Base-by-base conservation (phyloP, 2,797 vertebrate species). In the Diplodus puntazzo region DNA sequence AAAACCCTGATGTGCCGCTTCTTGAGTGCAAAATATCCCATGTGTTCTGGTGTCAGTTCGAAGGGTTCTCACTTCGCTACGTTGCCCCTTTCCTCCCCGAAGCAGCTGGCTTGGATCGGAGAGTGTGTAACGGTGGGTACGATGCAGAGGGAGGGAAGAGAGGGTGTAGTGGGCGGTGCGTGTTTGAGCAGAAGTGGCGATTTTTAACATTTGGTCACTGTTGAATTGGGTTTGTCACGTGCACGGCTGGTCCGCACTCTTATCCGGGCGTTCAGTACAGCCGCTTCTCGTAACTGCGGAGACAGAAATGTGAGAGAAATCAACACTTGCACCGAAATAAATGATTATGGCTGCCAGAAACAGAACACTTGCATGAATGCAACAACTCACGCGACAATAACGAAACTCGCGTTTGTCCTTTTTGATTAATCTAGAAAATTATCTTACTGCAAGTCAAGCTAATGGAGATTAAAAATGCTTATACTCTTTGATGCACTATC, bases 221-320 rank as follows among this genome's bases (percentile, higher is more conserved):
- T 88, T 43, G 79, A 85, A 73, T 86, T 64, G 59, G 90, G 80
- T 21, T 60, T 64, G 59, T 79, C 75, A 77, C 78, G 89, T 72
- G 84, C 89, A 64, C 79, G 77, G 80, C 83, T 55, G 63, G 81
- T 80, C 63, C 70, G 75, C 69, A 75, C 72, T 70, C 86, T 74
- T 10, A 4, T 70, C 53, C 1, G 1, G 13, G 4, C 79, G 81
- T 60, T 97, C 95, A 98, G 95, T 97, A 98, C 79, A 98, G 96
- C 85, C 97, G 96, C 93, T 98, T 98, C 95, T 98, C 97, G 69
- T 95, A 98, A 92, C 97, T 98, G 92, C 65, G 54, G 81, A 87
- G 42, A 80, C 49, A 81, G 17, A 73, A 13, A 73, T 6, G 52
- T 1, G 0, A 57, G 6, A 23, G 8, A 72, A 67, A 52, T 78